phyloP scores from a whole-genome alignment of 2,113 vertebrate genomes.

The Echinops telfairi region DNA sequence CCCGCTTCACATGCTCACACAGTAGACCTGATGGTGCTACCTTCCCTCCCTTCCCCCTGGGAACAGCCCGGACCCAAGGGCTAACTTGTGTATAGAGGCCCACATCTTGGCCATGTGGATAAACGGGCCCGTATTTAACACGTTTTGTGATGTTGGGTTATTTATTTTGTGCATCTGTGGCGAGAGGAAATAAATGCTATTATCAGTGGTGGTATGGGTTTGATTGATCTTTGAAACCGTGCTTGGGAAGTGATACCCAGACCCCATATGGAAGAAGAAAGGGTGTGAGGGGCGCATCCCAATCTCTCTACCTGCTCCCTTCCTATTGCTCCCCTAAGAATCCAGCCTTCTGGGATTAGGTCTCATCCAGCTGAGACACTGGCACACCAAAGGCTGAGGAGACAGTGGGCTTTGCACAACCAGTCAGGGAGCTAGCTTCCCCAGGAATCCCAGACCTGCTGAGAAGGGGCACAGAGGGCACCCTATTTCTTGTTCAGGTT shows the following conservation, averaged over 20 bases:
- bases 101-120: constrained; percentile 57
- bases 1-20: neutral
- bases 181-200: constrained; percentile 77
- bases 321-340: constrained; percentile 1
- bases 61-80: neutral
- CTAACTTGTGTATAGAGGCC: constrained; percentile 20
- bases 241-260: constrained; percentile 7
- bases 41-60: neutral
- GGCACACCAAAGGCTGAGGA: constrained; percentile 44
- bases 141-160: constrained; percentile 77
- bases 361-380: neutral
- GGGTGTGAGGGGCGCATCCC: neutral
- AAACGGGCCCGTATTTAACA: constrained; percentile 81
- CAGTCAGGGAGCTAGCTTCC: constrained; percentile 32
- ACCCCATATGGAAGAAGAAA: constrained; percentile 22
- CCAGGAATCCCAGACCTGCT: constrained; percentile 32
- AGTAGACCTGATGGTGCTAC: constrained; percentile 62
- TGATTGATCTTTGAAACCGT: constrained; percentile 61
- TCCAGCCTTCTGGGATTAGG: neutral
- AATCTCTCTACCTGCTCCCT: neutral
- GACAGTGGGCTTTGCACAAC: constrained; percentile 14
- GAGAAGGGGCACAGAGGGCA: neutral
- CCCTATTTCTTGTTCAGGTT: constrained; percentile 21
- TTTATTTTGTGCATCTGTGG: constrained; percentile 83
- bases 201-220: constrained; percentile 63